Base-by-base conservation (phyloP, 1,140 invertebrate genomes). In the Metaphire vulgaris region DNA sequence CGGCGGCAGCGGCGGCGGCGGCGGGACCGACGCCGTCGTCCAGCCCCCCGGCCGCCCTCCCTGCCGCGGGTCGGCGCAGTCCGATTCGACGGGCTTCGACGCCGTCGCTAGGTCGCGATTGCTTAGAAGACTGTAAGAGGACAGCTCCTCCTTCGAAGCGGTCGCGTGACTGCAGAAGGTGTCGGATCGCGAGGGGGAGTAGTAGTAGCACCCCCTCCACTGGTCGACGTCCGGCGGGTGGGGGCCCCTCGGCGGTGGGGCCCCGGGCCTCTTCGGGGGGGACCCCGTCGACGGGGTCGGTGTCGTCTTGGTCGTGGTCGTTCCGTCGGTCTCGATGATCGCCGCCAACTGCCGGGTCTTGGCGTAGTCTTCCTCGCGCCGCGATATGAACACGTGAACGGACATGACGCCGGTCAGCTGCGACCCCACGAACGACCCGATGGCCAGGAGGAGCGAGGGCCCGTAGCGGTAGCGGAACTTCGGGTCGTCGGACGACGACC, bases 101-200 rank as follows among this genome's bases (percentile, higher is more conserved):
- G 84, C 82, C 28, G 84, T 83, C 79, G 84, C 83, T 56, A 56
- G 41, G 41, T 56, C 41, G 64, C 84, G 83, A n/a, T n/a, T n/a
- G 32, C 83, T 80, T 30, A 79, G 80, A 77, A 84, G 83, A 31
- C 80, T 83, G 80, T 84, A 85, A 79, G 83, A 85, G 64, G 83
- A 85, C 73, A 84, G 79, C n/a, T n/a, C n/a, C 76, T 85, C 84
- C 77, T 85, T 83, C 29, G 84, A 84, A 67, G 81, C 41, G 76
- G 84, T 83, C 66, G 83, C 84, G 68, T 84, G 82, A n/a, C n/a
- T n/a, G 74, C 83, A 85, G 78, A 84, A 85, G 76, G 83, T 85
- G 71, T 85, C 84, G 26, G 83, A 84, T 65, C 82, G 79, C 79
- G 80, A 83, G 76, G 33, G 83, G 84, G 29, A 82, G 83, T 76